Percentiles rank a stretch among this genome's conserved stretches.
Evolutionary conservation across 2,888 invertebrate genomes (phyloP).

Genomic region (Scaptomyza cyrtandrae): DNA sequence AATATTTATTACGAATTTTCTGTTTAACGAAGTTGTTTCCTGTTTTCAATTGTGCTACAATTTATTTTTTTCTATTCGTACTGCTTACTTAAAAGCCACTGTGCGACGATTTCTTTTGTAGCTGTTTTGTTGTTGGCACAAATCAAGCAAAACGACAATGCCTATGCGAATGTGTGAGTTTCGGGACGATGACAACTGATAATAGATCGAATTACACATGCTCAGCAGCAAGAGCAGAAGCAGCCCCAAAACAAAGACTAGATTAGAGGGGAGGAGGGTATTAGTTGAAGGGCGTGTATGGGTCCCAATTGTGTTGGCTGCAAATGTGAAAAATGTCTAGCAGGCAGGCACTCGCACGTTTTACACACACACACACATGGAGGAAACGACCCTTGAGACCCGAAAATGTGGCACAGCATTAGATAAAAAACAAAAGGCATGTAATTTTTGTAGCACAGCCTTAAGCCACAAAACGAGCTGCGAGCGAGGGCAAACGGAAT

Average conservation of each 20-base stretch:
- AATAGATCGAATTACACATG: constrained; percentile 82
- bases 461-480: constrained; percentile 67
- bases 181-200: constrained; percentile 82
- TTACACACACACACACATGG: neutral
- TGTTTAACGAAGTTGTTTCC: too few species aligned
- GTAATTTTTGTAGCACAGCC: constrained; percentile 67
- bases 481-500: constrained; percentile 43
- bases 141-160: constrained; percentile 75
- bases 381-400: constrained; percentile 58
- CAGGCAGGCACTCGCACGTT: constrained; percentile 38
- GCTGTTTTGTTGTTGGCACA: constrained; percentile 49
- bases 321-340: constrained; percentile 57
- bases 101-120: constrained; percentile 32
- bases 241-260: constrained; percentile 11
- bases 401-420: constrained; percentile 59
- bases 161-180: constrained; percentile 76
- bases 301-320: constrained; percentile 44
- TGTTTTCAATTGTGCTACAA: too few species aligned
- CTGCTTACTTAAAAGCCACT: constrained; percentile 36
- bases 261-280: neutral
- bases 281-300: constrained; percentile 6
- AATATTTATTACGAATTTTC: too few species aligned
- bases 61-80: too few species aligned
- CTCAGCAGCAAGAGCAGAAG: constrained; percentile 33
- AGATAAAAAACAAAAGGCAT: constrained; percentile 75